Percentiles rank a stretch among this genome's conserved stretches.
These are phyloP conservation scores for Synanthedon andrenaeformis DNA, from an alignment of 2,888 invertebrate genomes.

Conservation along the genomic window DNA sequence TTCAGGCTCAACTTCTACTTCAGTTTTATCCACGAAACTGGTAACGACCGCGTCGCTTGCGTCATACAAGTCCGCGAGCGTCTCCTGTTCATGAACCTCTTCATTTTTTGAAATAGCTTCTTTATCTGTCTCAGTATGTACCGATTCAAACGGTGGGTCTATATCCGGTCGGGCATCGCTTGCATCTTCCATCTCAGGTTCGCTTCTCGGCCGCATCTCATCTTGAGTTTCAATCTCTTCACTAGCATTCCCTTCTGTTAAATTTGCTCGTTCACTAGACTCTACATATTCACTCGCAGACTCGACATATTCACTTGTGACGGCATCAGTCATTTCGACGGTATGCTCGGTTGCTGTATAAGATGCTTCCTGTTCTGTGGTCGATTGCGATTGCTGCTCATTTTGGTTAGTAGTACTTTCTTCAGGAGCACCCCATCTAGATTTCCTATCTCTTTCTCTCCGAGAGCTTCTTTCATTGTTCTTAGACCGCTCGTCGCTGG, in stretches of 20 bases:
- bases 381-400: not conserved
- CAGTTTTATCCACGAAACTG: conserved; percentile 26
- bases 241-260: not conserved
- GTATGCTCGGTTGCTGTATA: not conserved
- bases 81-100: not conserved
- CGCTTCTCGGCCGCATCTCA: not conserved
- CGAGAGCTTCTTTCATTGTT: conserved; percentile 15
- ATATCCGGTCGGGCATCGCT: not conserved
- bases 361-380: not conserved
- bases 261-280: not conserved
- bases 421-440: conserved; percentile 12
- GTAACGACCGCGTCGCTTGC: conserved; percentile 37
- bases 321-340: not conserved
- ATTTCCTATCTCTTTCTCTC: conserved; percentile 52
- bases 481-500: conserved; percentile 7
- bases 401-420: conserved; percentile 1
- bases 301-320: not conserved
- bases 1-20: not conserved
- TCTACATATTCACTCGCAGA: not conserved
- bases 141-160: not conserved
- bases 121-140: not conserved
- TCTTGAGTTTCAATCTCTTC: not conserved
- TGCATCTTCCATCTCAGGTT: not conserved
- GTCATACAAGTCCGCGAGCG: conserved; percentile 31
- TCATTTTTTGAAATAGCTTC: not conserved